Evolutionary conservation across 2,113 vertebrate genomes (phyloP).

Genomic region (Python bivittatus): DNA sequence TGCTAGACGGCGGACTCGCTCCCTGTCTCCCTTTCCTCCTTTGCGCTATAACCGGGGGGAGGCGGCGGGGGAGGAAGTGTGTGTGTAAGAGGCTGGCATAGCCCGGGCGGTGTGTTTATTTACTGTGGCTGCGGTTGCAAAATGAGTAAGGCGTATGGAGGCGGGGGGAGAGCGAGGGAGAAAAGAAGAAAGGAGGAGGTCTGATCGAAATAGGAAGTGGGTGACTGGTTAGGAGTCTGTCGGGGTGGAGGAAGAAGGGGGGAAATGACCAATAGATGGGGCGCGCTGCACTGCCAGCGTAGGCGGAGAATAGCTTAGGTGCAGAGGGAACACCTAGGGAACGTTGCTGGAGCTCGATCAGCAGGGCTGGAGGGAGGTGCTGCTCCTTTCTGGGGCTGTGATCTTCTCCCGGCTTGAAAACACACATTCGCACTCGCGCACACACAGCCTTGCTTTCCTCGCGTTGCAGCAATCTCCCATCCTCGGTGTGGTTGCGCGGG

Average conservation of each 20-base stretch:
- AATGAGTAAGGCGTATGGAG: constrained; percentile 38
- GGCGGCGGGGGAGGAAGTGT: background rate
- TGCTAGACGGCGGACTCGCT: background rate
- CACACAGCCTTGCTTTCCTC: background rate
- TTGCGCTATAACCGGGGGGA: background rate
- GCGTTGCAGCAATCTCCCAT: constrained; percentile 57
- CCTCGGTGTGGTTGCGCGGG: constrained; percentile 12
- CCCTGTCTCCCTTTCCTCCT: background rate
- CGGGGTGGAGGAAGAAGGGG: background rate
- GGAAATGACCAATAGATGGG: background rate
- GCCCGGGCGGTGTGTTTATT: constrained; percentile 29
- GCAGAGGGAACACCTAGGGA: background rate
- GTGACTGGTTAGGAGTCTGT: background rate
- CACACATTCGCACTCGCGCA: background rate
- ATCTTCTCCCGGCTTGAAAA: background rate
- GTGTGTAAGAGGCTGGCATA: background rate
- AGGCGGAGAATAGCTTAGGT: constrained; percentile 23
- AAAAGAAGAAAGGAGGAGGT: constrained; percentile 13
- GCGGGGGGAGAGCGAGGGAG: constrained; percentile 22
- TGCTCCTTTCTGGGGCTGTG: background rate
- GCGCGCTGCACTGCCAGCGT: background rate
- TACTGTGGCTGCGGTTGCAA: constrained; percentile 46
- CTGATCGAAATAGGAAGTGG: constrained; percentile 77
- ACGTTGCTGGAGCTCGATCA: background rate
- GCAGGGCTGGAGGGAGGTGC: background rate